A percentile compares a stretch with the other conserved stretches of the same genome.
These are phyloP conservation scores for Drosophila neotestacea DNA, from an alignment of 2,888 invertebrate species.

Conservation along the genomic window DNA sequence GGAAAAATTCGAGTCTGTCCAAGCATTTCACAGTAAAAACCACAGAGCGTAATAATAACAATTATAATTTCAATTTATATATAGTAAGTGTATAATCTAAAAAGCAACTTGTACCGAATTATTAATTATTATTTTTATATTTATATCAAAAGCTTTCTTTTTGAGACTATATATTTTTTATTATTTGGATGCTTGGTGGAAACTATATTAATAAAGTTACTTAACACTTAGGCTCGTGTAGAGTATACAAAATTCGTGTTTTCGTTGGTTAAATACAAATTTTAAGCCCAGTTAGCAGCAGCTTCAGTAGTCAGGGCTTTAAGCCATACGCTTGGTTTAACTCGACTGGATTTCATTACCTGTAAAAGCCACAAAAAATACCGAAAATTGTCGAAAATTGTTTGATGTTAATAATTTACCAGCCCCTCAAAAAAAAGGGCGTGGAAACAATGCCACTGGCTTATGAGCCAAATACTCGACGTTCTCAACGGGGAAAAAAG, in stretches of 20 bases:
- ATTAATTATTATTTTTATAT: too few relatives aligned
- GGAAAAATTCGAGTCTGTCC: neutral
- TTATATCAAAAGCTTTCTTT: too few relatives aligned
- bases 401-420: conserved; percentile 64
- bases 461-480: conserved; percentile 12
- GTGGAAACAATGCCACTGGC: conserved; percentile 6
- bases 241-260: conserved; percentile 2
- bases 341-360: conserved; percentile 63
- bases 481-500: neutral
- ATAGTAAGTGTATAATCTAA: too few relatives aligned
- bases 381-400: conserved; percentile 30
- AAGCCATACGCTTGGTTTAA: conserved; percentile 41
- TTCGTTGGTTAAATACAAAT: neutral
- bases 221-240: neutral
- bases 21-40: neutral
- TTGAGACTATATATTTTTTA: too few relatives aligned
- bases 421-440: conserved; percentile 27
- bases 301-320: conserved; percentile 8
- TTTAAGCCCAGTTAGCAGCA: conserved; percentile 11
- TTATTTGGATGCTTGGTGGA: too few relatives aligned
- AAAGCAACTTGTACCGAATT: too few relatives aligned
- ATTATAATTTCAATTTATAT: too few relatives aligned
- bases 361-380: conserved; percentile 23
- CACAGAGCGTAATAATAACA: too few relatives aligned
- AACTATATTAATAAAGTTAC: neutral